Evolutionary conservation across 2,888 invertebrate species (phyloP).

Genomic region (Timema podura): DNA sequence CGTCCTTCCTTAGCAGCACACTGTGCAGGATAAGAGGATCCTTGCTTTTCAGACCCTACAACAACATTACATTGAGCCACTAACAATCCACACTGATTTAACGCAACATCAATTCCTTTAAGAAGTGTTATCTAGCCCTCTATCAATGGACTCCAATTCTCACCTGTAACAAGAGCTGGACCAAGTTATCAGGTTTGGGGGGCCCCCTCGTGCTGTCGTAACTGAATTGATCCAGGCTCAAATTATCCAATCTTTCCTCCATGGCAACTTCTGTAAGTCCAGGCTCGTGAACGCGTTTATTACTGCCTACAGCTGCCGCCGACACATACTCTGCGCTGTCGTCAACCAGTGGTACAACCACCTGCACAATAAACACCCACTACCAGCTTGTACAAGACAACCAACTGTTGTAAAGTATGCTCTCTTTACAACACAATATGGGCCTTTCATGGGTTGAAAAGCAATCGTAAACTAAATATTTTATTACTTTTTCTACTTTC

Average conservation of each 20-base stretch:
- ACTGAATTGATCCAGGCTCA: slow-evolving; percentile 51
- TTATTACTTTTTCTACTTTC: no score
- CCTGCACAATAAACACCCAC: slow-evolving; percentile 26
- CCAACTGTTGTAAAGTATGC: no score
- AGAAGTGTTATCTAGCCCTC: not conserved
- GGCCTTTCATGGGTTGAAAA: no score
- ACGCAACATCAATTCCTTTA: not conserved
- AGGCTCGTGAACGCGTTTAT: slow-evolving; percentile 43
- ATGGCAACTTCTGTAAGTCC: slow-evolving; percentile 64
- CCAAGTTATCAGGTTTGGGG: slow-evolving; percentile 67
- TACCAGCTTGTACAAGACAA: not conserved
- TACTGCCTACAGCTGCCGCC: slow-evolving; percentile 35
- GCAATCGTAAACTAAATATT: no score
- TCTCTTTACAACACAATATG: no score
- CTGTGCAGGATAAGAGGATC: slow-evolving; percentile 68
- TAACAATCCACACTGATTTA: not conserved
- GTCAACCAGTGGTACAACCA: slow-evolving; percentile 45
- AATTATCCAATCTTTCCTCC: slow-evolving; percentile 76
- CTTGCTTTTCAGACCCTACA: slow-evolving; percentile 72
- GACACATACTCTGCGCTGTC: slow-evolving; percentile 46
- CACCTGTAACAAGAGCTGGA: slow-evolving; percentile 67
- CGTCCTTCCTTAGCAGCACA: slow-evolving; percentile 65
- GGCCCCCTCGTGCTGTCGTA: slow-evolving; percentile 46
- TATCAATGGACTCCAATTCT: not conserved
- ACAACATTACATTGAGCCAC: not conserved